A percentile compares a stretch with the other conserved stretches of the same genome.
phyloP scores from a whole-genome alignment of 2,797 vertebrate species.

The Coranthus polyacanthus region DNA sequence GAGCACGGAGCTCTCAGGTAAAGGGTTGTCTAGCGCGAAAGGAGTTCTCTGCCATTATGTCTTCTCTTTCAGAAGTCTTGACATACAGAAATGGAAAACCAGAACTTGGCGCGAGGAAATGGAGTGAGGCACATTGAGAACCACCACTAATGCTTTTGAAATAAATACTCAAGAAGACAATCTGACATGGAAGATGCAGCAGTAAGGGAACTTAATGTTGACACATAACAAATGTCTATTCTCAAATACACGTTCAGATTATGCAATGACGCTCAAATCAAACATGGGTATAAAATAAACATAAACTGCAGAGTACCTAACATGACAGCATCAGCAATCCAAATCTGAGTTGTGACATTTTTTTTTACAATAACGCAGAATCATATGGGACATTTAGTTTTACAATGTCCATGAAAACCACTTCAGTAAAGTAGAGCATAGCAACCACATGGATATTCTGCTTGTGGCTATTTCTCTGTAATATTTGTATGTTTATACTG shows the following conservation, averaged over 20 bases:
- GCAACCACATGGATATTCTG: conserved; percentile 43
- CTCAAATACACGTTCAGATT: too few species aligned
- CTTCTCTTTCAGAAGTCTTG: conserved; percentile 11
- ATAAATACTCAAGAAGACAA: too few species aligned
- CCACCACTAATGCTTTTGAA: too few species aligned
- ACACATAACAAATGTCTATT: too few species aligned
- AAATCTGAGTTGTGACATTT: conserved; percentile 15
- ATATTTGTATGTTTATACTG: background rate
- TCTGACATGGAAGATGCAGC: too few species aligned
- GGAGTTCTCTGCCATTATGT: conserved; percentile 7
- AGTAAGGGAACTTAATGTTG: too few species aligned
- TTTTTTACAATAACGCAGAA: conserved; percentile 17
- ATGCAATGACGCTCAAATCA: too few species aligned
- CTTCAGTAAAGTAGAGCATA: conserved; percentile 13
- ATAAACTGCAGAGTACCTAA: conserved; percentile 1
- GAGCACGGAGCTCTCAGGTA: conserved; percentile 32
- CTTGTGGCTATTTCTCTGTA: conserved; percentile 5
- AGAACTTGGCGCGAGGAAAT: background rate
- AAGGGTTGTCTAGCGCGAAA: conserved; percentile 29
- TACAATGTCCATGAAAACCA: conserved; percentile 23
- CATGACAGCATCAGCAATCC: background rate
- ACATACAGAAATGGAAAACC: conserved; percentile 6
- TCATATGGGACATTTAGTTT: conserved; percentile 43
- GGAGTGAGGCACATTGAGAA: too few species aligned
- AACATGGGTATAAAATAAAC: too few species aligned